phyloP scores from a whole-genome alignment of 2,113 vertebrate genomes.

The Casuarius casuarius region DNA sequence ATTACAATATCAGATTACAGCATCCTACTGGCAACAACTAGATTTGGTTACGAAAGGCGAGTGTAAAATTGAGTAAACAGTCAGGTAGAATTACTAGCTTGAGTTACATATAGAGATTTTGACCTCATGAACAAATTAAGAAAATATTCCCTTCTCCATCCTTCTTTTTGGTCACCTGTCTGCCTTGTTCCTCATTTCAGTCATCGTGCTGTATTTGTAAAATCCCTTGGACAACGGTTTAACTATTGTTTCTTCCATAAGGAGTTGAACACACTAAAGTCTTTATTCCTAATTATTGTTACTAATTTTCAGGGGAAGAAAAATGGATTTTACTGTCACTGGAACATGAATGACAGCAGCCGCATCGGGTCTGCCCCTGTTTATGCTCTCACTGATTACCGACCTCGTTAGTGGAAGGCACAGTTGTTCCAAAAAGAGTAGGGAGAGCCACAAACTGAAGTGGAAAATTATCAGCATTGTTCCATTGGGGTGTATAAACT shows the following conservation, averaged over 20 bases:
- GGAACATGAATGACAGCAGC: background rate
- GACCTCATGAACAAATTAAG: fast-evolving
- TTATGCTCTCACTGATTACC: slow-evolving; percentile 42
- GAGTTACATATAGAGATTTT: background rate
- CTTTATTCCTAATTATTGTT: background rate
- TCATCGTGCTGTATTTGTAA: background rate
- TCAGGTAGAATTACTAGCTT: background rate
- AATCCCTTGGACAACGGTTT: background rate
- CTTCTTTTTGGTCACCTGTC: background rate
- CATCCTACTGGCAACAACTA: background rate
- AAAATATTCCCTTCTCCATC: background rate
- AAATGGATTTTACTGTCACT: background rate
- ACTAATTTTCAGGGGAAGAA: background rate
- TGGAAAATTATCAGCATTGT: background rate
- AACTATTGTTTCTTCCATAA: background rate
- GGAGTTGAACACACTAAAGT: background rate
- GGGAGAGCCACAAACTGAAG: slow-evolving; percentile 20
- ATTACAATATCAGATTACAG: background rate
- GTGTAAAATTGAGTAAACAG: background rate
- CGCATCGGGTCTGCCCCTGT: background rate
- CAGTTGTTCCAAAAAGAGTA: background rate
- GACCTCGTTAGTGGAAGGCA: slow-evolving; percentile 24
- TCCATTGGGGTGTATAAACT: slow-evolving; percentile 41
- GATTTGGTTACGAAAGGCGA: background rate
- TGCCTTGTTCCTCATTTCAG: background rate